Conservation (phyloP, 2,797 vertebrate species). For the Sebastes diploproa region DNA sequence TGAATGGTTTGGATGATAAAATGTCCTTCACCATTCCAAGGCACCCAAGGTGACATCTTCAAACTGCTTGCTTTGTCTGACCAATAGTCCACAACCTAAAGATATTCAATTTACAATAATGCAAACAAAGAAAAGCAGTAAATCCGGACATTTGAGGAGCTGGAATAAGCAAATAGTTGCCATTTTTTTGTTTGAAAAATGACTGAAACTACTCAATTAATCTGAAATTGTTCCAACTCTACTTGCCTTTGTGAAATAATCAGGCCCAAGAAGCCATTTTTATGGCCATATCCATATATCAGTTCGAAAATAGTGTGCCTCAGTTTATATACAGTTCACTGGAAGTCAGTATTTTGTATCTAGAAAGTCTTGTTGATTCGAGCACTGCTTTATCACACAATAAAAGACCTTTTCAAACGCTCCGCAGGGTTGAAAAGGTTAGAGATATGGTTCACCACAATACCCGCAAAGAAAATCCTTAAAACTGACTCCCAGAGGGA, state of each 20-base stretch:
- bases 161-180: not conserved
- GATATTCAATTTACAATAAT: not conserved
- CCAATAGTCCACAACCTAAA: not conserved
- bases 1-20: too few relatives aligned
- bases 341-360: not conserved
- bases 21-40: too few relatives aligned
- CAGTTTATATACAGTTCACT: not conserved
- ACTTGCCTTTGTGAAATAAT: not conserved
- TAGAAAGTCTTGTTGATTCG: not conserved
- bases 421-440: not conserved
- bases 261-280: not conserved
- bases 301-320: not conserved
- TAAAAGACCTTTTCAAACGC: not conserved
- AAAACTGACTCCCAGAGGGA: not conserved
- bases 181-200: not conserved
- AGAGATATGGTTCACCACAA: not conserved
- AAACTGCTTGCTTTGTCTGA: too few relatives aligned
- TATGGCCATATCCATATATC: not conserved
- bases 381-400: not conserved
- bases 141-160: not conserved
- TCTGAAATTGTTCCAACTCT: not conserved
- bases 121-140: not conserved
- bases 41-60: too few relatives aligned
- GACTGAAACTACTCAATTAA: too few relatives aligned
- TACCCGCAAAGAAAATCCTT: not conserved